Conservation (phyloP, 2,113 vertebrate species). For the Tetrax tetrax region DNA sequence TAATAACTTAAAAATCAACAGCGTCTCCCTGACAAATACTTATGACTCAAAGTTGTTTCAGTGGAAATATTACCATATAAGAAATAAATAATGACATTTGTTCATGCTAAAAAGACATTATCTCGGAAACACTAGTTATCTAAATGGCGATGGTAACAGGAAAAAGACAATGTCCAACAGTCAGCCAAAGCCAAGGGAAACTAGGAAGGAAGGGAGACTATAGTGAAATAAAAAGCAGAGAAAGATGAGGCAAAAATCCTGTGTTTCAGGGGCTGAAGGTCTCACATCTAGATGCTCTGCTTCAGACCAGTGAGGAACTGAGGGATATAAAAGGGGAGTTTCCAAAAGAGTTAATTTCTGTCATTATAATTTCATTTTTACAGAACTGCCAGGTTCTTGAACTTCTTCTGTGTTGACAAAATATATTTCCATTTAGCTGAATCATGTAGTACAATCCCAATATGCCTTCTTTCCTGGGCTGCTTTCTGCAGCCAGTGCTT, state of each 20-base stretch:
- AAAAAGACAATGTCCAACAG: neutral
- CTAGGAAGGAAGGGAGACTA: neutral
- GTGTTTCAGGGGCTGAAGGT: neutral
- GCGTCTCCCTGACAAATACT: neutral
- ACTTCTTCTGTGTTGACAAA: slow-evolving; percentile 71
- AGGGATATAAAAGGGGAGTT: neutral
- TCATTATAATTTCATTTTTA: slow-evolving; percentile 61
- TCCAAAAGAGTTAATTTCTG: slow-evolving; percentile 19
- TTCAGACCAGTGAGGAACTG: neutral
- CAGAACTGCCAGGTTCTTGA: slow-evolving; percentile 54
- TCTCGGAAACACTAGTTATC: neutral
- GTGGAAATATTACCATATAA: neutral
- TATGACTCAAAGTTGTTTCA: neutral
- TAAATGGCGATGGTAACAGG: neutral
- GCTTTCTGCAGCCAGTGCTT: slow-evolving; percentile 72
- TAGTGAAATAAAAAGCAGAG: neutral
- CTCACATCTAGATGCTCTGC: neutral
- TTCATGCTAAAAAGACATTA: neutral
- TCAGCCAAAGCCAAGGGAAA: neutral
- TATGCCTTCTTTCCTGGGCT: slow-evolving; percentile 72
- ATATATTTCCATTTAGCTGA: slow-evolving; percentile 75
- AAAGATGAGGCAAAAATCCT: neutral
- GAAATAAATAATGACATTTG: neutral
- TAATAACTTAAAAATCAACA: neutral
- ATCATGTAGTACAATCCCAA: slow-evolving; percentile 69